Evolutionary conservation across 2,888 invertebrate species (phyloP).

Genomic region (Nephrocerus scutellatus): DNA sequence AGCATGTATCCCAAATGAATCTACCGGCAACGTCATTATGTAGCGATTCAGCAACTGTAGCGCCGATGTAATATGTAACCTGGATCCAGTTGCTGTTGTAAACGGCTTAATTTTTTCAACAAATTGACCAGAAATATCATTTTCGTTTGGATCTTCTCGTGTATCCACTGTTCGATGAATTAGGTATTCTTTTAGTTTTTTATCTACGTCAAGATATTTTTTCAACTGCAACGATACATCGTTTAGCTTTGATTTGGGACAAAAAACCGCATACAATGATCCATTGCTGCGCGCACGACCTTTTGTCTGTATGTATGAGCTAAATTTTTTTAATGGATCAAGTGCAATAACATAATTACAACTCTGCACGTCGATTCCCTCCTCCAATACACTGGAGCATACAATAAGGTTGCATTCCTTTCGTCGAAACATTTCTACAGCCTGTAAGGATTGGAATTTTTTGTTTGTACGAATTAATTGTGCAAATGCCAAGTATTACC

Average conservation of each 20-base stretch:
- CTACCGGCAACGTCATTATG: conserved; percentile 68
- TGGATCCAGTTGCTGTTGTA: conserved; percentile 30
- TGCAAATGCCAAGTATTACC: conserved; percentile 23
- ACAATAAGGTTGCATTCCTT: conserved; percentile 60
- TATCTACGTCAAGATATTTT: conserved; percentile 51
- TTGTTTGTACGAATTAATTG: not conserved
- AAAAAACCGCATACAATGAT: conserved; percentile 57
- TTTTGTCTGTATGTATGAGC: conserved; percentile 85
- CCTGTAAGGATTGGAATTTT: conserved; percentile 25
- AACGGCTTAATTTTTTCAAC: conserved; percentile 40
- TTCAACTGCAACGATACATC: conserved; percentile 44
- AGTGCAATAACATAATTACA: conserved; percentile 76
- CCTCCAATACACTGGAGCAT: conserved; percentile 78
- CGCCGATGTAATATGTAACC: conserved; percentile 28
- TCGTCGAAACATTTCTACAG: conserved; percentile 53
- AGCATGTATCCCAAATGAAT: conserved; percentile 61
- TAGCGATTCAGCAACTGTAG: conserved; percentile 65
- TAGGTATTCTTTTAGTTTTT: conserved; percentile 52
- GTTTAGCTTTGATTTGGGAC: conserved; percentile 37
- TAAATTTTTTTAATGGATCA: conserved; percentile 63
- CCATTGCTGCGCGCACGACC: conserved; percentile 66
- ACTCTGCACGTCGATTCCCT: conserved; percentile 78
- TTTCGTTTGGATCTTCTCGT: conserved; percentile 51
- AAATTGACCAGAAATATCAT: conserved; percentile 54
- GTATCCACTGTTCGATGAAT: conserved; percentile 52